Evolutionary conservation across 2,888 invertebrate genomes (phyloP), one percentile per base, ranked within the genome.

Genomic region (Sarcophaga variegata): DNA sequence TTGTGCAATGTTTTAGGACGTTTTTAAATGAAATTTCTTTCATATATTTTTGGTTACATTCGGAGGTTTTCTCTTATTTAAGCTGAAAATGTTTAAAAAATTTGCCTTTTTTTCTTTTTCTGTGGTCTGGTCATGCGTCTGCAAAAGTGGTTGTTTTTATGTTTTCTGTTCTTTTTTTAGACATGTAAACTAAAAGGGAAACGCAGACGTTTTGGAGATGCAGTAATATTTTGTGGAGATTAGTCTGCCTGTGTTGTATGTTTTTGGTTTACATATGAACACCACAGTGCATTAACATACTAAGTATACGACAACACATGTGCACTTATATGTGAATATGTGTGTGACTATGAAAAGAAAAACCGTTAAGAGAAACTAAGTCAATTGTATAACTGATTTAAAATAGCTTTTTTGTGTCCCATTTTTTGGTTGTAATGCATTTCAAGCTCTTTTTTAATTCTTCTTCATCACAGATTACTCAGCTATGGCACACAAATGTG

Each of bases 101-200:
- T 6, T 37, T 27, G 5, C 0, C 4, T 27, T 27, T 27, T 27
- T 8, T 37, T 37, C 2, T 10, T 82, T 67, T 84, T 86, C 77
- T 90, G 88, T 83, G 90, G 90, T 90, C 88, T 89, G 88, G 86
- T 90, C 89, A 89, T 89, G 88, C 91, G 91, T 91, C 91, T 92
- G 89, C 89, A 88, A 90, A 91, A 88, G 10, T 10, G 8, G 37
- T 37, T 37, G 37, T 37, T 37, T 37, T 2, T 89, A 85, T 70
- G 27, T 63, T 62, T 75, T 62, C 22, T 22, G 45, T 22, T 17
- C 37, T 14, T 49, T 45, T 77, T 64, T 37, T 71, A 25, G 27
- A 54, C 8, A 81, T 20, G 3, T 54, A 47, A 67, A 47, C 47
- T 12, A 54, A 11, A 45, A 69, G n/a, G 49, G 70, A 54, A 79